Base-by-base conservation (phyloP, 2,113 vertebrate species). In the Myiozetetes cayanensis region DNA sequence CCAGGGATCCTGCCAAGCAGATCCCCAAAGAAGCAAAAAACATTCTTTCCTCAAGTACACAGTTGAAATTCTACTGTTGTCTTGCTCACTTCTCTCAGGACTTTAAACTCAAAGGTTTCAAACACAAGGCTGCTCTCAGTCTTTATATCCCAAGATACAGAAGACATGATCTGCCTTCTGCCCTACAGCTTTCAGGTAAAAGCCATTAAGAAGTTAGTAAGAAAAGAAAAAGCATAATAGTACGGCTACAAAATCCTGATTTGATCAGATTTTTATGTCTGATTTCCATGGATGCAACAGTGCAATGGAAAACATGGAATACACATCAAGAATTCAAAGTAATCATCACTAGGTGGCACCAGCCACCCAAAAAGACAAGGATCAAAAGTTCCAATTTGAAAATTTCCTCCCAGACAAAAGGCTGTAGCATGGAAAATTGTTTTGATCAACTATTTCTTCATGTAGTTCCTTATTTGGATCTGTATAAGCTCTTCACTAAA, bases 301-400 rank as follows among this genome's bases (percentile, higher is more conserved):
- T 6, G 11, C 47, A 27, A 66, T 9, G 14, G 50, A n/a, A 75
- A 78, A 78, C 21, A 28, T 1, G 21, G 56, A 90, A 63, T 30
- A 3, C 11, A 23, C 31, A 41, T 24, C 66, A 78, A 78, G 41
- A 79, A 68, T 35, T 52, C 77, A 44, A 76, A 62, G 7, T 3
- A 9, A 49, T 15, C 73, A 59, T 96, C 98, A 97, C 97, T 87
- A 97, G 97, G 74, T 98, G 98, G 97, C 96, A 94, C 90, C 90
- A 90, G 87, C 56, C 86, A 89, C 97, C 73, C 55, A 56, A 37
- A 27, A 50, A 39, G 10, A 23, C 16, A 7, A 89, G 35, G 21
- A 44, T 19, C 71, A 12, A 46, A 41, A 73, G 85, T 44, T 91
- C 24, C 74, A 15, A 52, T 81, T 62, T 16, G 62, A 56, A 24